These are phyloP conservation scores for Nomada ferruginata DNA, from an alignment of 2,888 invertebrate genomes.

Conservation along the genomic window DNA sequence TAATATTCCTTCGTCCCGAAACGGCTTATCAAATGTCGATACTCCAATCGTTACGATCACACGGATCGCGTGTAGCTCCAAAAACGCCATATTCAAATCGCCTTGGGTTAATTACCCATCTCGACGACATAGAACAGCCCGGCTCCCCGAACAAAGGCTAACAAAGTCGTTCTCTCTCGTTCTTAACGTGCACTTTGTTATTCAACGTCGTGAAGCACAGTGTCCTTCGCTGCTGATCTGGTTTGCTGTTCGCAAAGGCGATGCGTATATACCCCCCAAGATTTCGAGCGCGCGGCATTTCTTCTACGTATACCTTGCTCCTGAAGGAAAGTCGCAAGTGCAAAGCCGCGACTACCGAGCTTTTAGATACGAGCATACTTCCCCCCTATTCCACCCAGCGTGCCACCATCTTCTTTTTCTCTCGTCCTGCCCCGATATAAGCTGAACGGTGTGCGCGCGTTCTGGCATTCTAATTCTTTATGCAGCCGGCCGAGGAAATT, in stretches of 20 bases:
- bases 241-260: slow-evolving; percentile 57
- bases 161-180: slow-evolving; percentile 22
- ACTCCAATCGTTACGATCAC: not conserved
- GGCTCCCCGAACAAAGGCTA: slow-evolving; percentile 2
- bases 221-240: slow-evolving; percentile 42
- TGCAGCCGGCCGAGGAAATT: slow-evolving; percentile 67
- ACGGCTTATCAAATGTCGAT: too few species aligned
- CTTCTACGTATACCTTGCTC: not conserved
- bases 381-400: not conserved
- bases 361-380: slow-evolving; percentile 30
- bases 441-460: slow-evolving; percentile 38
- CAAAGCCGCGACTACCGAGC: slow-evolving; percentile 44
- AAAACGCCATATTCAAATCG: slow-evolving; percentile 17
- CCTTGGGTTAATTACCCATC: slow-evolving; percentile 41
- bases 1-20: too few species aligned
- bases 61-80: not conserved
- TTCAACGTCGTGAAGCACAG: slow-evolving; percentile 25
- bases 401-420: slow-evolving; percentile 7
- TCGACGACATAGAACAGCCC: slow-evolving; percentile 4
- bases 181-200: slow-evolving; percentile 31
- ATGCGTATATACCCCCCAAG: slow-evolving; percentile 41
- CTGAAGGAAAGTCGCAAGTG: slow-evolving; percentile 62
- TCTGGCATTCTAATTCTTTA: slow-evolving; percentile 70
- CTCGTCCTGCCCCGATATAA: slow-evolving; percentile 21
- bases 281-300: slow-evolving; percentile 26